Conservation (phyloP, 1,140 invertebrate species). For the Magallana ariakensis region DNA sequence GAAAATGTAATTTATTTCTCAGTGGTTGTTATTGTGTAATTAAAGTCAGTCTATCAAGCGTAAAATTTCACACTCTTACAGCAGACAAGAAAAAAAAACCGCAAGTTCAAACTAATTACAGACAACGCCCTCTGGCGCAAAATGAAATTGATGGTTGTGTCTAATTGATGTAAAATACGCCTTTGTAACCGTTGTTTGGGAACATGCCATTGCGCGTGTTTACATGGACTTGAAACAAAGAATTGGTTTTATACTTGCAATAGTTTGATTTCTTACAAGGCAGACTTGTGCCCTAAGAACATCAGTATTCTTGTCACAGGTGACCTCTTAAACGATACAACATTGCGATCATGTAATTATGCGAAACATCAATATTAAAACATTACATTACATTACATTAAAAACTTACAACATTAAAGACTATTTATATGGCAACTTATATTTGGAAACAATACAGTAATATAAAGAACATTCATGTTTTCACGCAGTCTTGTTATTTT, state of each 20-base stretch:
- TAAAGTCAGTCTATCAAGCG: background rate
- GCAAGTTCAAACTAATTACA: background rate
- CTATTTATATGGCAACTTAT: background rate
- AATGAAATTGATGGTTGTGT: slow-evolving; percentile 21
- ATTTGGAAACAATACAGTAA: too few species aligned
- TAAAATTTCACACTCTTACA: background rate
- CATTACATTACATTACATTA: too few species aligned
- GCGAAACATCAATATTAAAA: too few species aligned
- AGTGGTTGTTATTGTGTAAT: background rate
- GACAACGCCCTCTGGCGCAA: slow-evolving; percentile 19
- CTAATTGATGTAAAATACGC: slow-evolving; percentile 9
- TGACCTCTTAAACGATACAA: background rate
- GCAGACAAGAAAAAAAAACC: background rate
- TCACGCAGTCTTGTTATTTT: too few species aligned
- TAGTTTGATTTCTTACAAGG: background rate
- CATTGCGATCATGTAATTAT: slow-evolving; percentile 1
- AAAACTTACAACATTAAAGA: too few species aligned
- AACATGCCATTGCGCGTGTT: background rate
- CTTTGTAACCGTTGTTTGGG: background rate
- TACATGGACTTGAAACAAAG: slow-evolving; percentile 7
- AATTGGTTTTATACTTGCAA: background rate
- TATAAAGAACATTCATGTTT: too few species aligned
- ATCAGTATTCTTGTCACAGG: background rate
- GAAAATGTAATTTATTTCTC: background rate
- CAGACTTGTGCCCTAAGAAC: background rate